A percentile compares a stretch with the other conserved stretches of the same genome.
These are phyloP conservation scores for Exaiptasia diaphana DNA, from an alignment of 64 coral and sea anemone species.

Conservation along the genomic window DNA sequence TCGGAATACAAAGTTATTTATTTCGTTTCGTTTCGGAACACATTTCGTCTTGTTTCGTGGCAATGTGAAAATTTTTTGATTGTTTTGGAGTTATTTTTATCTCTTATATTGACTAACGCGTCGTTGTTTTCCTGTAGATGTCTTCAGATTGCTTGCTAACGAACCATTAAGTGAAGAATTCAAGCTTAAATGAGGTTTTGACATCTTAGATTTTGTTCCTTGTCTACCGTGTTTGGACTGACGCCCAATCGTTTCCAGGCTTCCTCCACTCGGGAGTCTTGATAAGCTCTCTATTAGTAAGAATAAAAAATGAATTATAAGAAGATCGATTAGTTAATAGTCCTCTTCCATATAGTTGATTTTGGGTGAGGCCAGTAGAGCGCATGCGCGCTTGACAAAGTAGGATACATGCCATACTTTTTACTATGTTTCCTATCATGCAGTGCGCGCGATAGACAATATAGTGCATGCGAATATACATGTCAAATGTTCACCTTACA, in stretches of 20 bases:
- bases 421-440: background rate
- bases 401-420: background rate
- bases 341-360: background rate
- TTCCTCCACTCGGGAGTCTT: background rate
- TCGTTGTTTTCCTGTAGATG: background rate
- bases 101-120: background rate
- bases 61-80: too few relatives aligned
- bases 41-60: too few relatives aligned
- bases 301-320: background rate
- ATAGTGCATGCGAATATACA: background rate
- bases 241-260: background rate
- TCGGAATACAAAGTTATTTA: too few relatives aligned
- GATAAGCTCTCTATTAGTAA: background rate
- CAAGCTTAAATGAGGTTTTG: background rate
- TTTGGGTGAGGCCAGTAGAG: background rate
- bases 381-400: background rate
- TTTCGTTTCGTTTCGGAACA: too few relatives aligned
- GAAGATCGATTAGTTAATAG: background rate
- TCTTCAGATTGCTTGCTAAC: background rate
- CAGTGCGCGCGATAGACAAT: background rate
- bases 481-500: too few relatives aligned
- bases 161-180: background rate
- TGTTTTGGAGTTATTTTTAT: background rate
- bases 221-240: constrained; percentile 2
- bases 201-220: background rate